Evolutionary conservation across 2,888 invertebrate species (phyloP), one percentile per base, ranked within the genome.

Genomic region (Pinctada fucata): DNA sequence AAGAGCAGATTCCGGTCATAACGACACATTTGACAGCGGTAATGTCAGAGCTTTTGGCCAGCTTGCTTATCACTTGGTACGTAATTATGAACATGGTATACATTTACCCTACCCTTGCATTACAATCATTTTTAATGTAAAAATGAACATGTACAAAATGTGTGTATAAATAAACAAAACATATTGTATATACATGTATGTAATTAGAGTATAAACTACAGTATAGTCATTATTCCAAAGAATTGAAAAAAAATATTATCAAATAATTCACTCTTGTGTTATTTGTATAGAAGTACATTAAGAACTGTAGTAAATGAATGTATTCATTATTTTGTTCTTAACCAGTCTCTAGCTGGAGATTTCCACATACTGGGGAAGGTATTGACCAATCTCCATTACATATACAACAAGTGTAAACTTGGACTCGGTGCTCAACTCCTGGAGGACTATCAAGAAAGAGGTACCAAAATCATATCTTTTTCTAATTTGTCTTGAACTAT

Each of bases 61-160:
- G 78, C 86, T 92, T 58, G 88, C 91, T 1, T 91, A 88, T 79
- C 92, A 92, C 83, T 76, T 92, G 86, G 91, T 91, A 78, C 84
- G 89, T 86, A 3, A 1, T 31, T 31, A 31, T 31, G 31, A 31
- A 31, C 31, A 31, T 31, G 31, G 31, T 31, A 31, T 31, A 31
- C 31, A 31, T 31, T 31, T 31, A 31, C 31, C 31, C 31, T 31
- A 31, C 31, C 31, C 31, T 31, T 31, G 31, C 31, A 31, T 31
- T 31, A 31, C 31, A 31, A 31, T 31, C 31, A 31, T 31, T 31
- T 31, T 31, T 31, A 31, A 31, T 31, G 31, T 31, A 31, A 31
- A 31, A 31, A 31, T 31, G 31, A 31, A 31, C 31, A 31, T 31
- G 0, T 31, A 31, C 31, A 31, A 31, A 31, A 31, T 31, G 31